These are phyloP conservation scores for Aspiorhynchus laticeps DNA, from an alignment of 2,113 vertebrate genomes.

Conservation along the genomic window DNA sequence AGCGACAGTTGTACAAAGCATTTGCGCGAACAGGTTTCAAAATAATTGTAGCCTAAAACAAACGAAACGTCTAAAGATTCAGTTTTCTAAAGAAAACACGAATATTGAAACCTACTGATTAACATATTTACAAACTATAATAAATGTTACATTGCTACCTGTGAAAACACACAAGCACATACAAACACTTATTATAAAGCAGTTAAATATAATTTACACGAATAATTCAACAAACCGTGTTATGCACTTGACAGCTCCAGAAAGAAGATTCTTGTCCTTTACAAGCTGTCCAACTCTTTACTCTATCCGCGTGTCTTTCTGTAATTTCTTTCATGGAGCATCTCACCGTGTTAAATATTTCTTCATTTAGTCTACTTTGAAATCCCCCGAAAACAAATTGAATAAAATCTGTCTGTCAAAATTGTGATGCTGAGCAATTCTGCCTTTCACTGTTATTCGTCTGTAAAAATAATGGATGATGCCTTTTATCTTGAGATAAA, in stretches of 20 bases:
- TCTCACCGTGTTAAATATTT: no score
- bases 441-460: not conserved
- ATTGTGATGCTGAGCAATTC: not conserved
- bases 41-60: not conserved
- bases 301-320: no score
- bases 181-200: not conserved
- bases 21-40: not conserved
- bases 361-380: no score
- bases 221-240: conserved; percentile 46
- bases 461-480: conserved; percentile 7
- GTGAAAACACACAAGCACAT: not conserved
- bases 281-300: not conserved
- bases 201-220: not conserved
- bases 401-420: not conserved
- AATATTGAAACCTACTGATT: not conserved
- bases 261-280: conserved; percentile 22
- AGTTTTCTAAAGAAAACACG: no score
- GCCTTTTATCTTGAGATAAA: conserved; percentile 23
- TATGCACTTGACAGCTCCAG: conserved; percentile 43
- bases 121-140: not conserved
- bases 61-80: not conserved
- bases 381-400: no score
- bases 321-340: no score
- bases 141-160: not conserved
- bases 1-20: not conserved